Percentiles rank a stretch among this genome's conserved stretches.
Conservation (phyloP, 2,797 vertebrate species). For the Mus spretus region DNA sequence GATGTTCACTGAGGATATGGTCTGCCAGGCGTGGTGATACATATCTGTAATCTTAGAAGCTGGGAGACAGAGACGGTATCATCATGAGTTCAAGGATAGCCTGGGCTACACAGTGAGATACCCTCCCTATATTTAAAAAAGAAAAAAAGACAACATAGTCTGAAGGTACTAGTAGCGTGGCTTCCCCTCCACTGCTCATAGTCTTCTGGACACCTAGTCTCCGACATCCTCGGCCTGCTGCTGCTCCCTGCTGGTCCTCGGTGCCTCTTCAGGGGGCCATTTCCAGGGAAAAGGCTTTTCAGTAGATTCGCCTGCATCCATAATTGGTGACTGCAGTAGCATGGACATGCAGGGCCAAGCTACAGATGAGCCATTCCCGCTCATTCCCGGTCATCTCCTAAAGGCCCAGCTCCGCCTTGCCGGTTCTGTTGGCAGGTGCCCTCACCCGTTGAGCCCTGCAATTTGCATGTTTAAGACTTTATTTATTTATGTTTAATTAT, state of each 20-base stretch:
- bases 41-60: not conserved
- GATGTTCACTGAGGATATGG: not conserved
- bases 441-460: not conserved
- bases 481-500: not conserved
- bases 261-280: not conserved
- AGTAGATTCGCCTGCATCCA: not conserved
- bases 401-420: not conserved
- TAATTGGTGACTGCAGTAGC: not conserved
- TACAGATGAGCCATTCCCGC: not conserved
- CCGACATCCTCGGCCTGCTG: not conserved
- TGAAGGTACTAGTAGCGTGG: not conserved
- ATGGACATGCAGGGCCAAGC: not conserved
- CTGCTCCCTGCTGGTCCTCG: not conserved
- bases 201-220: not conserved
- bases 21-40: not conserved
- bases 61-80: not conserved
- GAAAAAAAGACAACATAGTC: not conserved
- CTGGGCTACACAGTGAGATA: not conserved
- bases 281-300: constrained; percentile 2
- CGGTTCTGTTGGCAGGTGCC: not conserved
- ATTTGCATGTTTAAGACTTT: not conserved
- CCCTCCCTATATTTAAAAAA: not conserved
- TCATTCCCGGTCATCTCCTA: not conserved
- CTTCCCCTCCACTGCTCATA: not conserved
- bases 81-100: not conserved